phyloP scores from a whole-genome alignment of 2,888 invertebrate genomes.

The Vanessa cardui region DNA sequence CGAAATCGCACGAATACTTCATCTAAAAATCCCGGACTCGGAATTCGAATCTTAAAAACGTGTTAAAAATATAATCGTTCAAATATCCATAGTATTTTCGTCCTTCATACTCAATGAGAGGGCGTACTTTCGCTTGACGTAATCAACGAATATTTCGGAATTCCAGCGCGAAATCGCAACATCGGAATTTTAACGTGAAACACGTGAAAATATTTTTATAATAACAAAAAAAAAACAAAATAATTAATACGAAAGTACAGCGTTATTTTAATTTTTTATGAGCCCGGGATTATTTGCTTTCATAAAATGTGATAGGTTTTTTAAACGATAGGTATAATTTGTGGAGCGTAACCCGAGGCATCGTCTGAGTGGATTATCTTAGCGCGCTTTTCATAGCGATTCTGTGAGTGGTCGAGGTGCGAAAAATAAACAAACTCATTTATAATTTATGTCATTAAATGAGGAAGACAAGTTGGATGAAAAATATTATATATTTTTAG shows the following conservation, averaged over 20 bases:
- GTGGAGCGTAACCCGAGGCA: too few species aligned
- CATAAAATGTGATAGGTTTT: too few species aligned
- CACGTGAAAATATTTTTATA: slow-evolving; percentile 12
- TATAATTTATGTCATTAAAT: too few species aligned
- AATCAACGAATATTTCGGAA: neutral
- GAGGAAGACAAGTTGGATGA: too few species aligned
- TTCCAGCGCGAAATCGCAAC: slow-evolving; percentile 6
- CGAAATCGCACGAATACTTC: slow-evolving; percentile 16
- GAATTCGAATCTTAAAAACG: slow-evolving; percentile 18
- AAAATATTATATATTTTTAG: too few species aligned
- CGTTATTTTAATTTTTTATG: neutral
- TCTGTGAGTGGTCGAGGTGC: too few species aligned
- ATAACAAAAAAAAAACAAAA: neutral
- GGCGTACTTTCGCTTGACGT: slow-evolving; percentile 3
- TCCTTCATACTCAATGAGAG: neutral
- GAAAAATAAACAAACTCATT: too few species aligned
- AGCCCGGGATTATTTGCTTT: neutral
- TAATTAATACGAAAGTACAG: neutral
- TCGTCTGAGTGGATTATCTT: too few species aligned
- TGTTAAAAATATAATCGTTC: slow-evolving; percentile 17
- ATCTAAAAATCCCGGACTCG: slow-evolving; percentile 11
- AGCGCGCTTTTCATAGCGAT: too few species aligned
- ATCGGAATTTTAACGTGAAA: slow-evolving; percentile 18
- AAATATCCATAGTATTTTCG: slow-evolving; percentile 3
- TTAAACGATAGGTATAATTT: too few species aligned